Evolutionary conservation across 2,113 vertebrate species (phyloP), one percentile per base, ranked within the genome.

Genomic region (Oreotrochilus melanogaster): DNA sequence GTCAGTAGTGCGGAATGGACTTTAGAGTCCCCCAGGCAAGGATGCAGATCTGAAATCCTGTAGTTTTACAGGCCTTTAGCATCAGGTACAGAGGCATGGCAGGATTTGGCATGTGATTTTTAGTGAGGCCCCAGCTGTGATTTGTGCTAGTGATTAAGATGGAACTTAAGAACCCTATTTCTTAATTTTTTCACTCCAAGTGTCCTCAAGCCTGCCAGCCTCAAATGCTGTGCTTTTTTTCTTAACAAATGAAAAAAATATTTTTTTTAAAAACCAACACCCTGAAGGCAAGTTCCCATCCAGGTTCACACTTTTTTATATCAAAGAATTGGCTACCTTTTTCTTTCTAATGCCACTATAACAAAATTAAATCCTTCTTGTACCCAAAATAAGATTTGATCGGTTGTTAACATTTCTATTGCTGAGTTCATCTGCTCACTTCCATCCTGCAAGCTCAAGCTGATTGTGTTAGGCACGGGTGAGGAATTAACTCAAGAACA

Each of bases 301-400:
- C 9, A 21, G 16, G 9, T 62, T 47, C 31, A 45, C 0, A 0
- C 47, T 79, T 82, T 76, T 72, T 37, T 57, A 4, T 35, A 22
- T 65, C 24, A 67, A 88, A 78, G 18, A 84, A 30, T 21, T 27
- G 14, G 18, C 25, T 84, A n/a, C 30, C 24, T 65, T 61, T 91
- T 88, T 4, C 22, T 53, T 9, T 72, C 14, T 72, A 42, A 69
- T 87, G 43, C 35, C 16, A 53, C 48, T 60, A 47, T 25, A 94
- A 35, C 23, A 75, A 87, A 60, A 27, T 25, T 0, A 89, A 85
- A 82, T 65, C 24, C 22, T 85, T 48, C 35, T 92, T 12, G 10
- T 28, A 31, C 8, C 45, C 24, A 7, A 65, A 70, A 42, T 11
- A 66, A 73, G 4, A 4, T 70, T 74, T 11, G 18, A 15, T 64